These are phyloP conservation scores for Lepus oiostolus DNA, from an alignment of 2,797 vertebrate species.

Conservation along the genomic window DNA sequence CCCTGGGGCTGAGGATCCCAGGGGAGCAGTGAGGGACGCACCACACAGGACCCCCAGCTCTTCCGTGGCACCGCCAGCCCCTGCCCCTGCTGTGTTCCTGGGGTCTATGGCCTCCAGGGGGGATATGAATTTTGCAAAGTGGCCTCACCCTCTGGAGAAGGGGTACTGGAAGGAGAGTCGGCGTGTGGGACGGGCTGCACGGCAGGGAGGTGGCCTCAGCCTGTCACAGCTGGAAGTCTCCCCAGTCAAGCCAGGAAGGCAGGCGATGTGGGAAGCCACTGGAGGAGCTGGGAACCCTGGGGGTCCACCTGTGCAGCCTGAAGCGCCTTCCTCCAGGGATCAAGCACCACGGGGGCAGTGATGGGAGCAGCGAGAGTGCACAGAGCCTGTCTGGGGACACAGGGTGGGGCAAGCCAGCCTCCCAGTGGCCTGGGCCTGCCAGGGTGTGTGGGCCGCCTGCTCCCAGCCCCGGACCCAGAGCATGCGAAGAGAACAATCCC, in stretches of 20 bases:
- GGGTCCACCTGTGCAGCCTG: constrained; percentile 2
- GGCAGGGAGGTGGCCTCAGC: constrained; percentile 6
- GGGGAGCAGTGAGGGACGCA: background rate
- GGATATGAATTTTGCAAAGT: background rate
- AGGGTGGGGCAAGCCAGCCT: constrained; percentile 79
- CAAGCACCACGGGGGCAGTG: background rate
- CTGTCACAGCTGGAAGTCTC: background rate
- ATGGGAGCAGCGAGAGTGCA: constrained; percentile 39
- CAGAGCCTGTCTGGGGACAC: constrained; percentile 67
- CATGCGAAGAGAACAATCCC: constrained; percentile 84
- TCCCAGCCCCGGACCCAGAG: constrained; percentile 84
- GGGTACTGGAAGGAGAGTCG: background rate
- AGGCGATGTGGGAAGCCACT: background rate
- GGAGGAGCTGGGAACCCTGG: background rate
- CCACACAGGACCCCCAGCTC: background rate
- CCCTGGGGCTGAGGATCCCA: background rate
- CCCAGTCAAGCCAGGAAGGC: constrained; percentile 18
- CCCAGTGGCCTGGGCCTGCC: constrained; percentile 76
- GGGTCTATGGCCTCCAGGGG: background rate
- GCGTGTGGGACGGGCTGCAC: background rate
- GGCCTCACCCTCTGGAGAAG: background rate
- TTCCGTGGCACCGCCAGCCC: background rate
- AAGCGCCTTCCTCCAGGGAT: constrained; percentile 14
- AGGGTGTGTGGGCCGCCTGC: constrained; percentile 84
- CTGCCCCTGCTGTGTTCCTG: background rate